Percentiles rank a stretch among this genome's conserved stretches.
phyloP scores from a whole-genome alignment of 1,140 invertebrate species.

The Caerostris extrusa region DNA sequence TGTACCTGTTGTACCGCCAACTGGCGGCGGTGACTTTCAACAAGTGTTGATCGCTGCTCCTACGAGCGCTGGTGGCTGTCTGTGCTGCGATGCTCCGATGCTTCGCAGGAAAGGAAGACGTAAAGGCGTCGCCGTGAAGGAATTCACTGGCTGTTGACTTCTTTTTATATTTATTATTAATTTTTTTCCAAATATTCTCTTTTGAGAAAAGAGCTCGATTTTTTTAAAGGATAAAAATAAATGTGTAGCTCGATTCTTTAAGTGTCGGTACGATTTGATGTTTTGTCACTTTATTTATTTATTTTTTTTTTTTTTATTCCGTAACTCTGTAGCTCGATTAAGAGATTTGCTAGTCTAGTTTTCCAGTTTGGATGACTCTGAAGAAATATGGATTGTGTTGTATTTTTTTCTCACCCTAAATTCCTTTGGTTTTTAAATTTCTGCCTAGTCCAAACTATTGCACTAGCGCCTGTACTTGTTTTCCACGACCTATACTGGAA shows the following conservation, averaged over 20 bases:
- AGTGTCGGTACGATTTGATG: background rate
- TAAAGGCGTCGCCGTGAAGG: constrained; percentile 9
- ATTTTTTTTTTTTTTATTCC: background rate
- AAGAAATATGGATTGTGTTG: background rate
- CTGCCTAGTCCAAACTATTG: background rate
- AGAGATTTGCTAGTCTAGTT: background rate
- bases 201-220: background rate
- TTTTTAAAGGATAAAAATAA: background rate
- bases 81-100: background rate
- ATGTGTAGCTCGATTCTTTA: background rate
- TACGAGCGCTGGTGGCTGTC: background rate
- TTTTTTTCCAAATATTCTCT: background rate
- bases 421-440: too few relatives aligned
- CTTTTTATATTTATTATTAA: background rate
- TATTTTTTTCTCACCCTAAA: background rate
- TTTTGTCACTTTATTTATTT: background rate
- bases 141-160: background rate
- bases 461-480: background rate
- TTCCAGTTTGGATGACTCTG: background rate
- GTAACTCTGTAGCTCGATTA: too few relatives aligned
- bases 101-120: background rate
- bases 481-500: background rate
- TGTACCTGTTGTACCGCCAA: constrained; percentile 76
- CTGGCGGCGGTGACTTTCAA: constrained; percentile 71
- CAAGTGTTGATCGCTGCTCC: constrained; percentile 64